Evolutionary conservation across 1,140 invertebrate species (phyloP).

Genomic region (Orussus abietinus): DNA sequence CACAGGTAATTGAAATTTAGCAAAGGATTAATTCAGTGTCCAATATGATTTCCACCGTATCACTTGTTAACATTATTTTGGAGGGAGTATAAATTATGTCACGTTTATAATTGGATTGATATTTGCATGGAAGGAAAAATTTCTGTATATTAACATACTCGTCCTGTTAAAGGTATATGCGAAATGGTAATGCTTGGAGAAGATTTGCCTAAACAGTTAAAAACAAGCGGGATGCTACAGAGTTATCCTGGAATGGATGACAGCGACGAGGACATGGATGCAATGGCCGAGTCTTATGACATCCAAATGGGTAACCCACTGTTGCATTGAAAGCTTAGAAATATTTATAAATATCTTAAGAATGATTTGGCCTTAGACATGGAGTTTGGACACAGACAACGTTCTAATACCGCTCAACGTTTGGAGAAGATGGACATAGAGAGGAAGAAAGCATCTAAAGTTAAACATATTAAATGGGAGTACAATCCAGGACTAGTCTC

Average conservation of each 20-base stretch:
- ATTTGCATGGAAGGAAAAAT: not conserved
- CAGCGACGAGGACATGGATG: slow-evolving; percentile 69
- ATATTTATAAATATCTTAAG: slow-evolving; percentile 3
- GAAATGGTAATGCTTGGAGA: slow-evolving; percentile 77
- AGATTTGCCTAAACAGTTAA: slow-evolving; percentile 62
- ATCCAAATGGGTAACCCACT: slow-evolving; percentile 61
- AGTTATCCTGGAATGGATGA: slow-evolving; percentile 74
- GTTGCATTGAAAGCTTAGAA: slow-evolving; percentile 1
- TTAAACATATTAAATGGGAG: slow-evolving; percentile 76
- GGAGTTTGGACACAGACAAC: slow-evolving; percentile 61
- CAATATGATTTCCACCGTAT: no score
- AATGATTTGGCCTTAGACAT: slow-evolving; percentile 35
- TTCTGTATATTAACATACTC: slow-evolving; percentile 11
- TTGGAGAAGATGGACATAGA: slow-evolving; percentile 87
- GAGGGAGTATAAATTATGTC: no score
- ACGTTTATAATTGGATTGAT: no score
- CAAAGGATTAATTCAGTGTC: no score
- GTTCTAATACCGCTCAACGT: slow-evolving; percentile 86
- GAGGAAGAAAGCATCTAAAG: slow-evolving; percentile 73
- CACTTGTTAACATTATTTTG: no score
- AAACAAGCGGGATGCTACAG: slow-evolving; percentile 54
- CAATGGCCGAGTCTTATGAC: slow-evolving; percentile 64
- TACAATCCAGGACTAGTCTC: slow-evolving; percentile 50
- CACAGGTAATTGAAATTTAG: no score
- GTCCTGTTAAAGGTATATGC: slow-evolving; percentile 68